A percentile compares a stretch with the other conserved stretches of the same genome.
phyloP scores from a whole-genome alignment of 2,113 vertebrate genomes.

The Catagonus wagneri region DNA sequence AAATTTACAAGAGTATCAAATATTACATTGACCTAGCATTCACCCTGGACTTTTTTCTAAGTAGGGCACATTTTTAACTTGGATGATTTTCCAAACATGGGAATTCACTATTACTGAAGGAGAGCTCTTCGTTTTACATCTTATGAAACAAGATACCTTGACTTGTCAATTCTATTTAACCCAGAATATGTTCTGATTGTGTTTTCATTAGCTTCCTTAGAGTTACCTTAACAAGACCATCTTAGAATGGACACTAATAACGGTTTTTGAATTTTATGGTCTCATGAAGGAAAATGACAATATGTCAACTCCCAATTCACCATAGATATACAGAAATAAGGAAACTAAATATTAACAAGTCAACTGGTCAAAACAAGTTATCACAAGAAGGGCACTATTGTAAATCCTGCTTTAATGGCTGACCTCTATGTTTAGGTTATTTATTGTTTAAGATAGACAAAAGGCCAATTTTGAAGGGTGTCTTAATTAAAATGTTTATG shows the following conservation, averaged over 20 bases:
- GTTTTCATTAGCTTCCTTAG: slow-evolving; percentile 49
- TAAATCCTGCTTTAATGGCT: background rate
- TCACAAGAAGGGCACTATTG: background rate
- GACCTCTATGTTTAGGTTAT: background rate
- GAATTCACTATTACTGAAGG: slow-evolving; percentile 37
- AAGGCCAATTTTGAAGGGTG: background rate
- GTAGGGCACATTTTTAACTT: background rate
- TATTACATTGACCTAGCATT: background rate
- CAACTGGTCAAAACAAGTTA: slow-evolving; percentile 21
- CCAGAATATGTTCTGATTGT: background rate
- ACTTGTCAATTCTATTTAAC: slow-evolving; percentile 27
- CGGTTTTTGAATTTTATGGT: background rate
- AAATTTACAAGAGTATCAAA: slow-evolving; percentile 6
- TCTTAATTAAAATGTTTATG: background rate
- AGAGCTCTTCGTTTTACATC: slow-evolving; percentile 46
- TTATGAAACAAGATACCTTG: slow-evolving; percentile 52
- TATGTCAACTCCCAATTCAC: background rate
- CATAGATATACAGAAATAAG: background rate
- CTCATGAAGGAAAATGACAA: background rate
- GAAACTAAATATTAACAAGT: background rate
- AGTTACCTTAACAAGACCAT: background rate
- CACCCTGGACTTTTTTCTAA: slow-evolving; percentile 19
- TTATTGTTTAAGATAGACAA: background rate
- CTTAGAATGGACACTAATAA: slow-evolving; percentile 40
- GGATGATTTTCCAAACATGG: background rate